Base-by-base conservation (phyloP, 1,140 invertebrate species). In the Drosophila yakuba region DNA sequence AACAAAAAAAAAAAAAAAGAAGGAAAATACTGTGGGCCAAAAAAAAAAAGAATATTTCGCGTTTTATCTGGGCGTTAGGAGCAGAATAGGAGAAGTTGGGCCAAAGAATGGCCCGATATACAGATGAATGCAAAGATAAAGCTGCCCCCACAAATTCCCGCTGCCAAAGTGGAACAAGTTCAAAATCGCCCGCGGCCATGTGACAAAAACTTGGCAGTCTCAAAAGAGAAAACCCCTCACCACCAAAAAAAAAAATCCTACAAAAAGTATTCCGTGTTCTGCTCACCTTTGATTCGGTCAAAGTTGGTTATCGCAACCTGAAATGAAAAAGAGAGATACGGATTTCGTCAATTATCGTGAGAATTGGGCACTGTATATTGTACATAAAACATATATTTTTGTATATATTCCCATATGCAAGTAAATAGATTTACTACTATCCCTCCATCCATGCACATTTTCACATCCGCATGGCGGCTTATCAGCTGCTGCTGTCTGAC, bases 121-220 rank as follows among this genome's bases (percentile, higher is more conserved):
- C 64, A 71, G 45, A 52, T 67, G 64, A 67, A 66, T 67, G 61
- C 25, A 57, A 10, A 58, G 51, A 56, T 52, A 54, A 57, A 58
- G 66, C 41, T 50, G 35, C 39, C 57, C 57, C 62, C 72, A 48
- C 48, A 71, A 81, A 59, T 35, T 63, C 38, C 38, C 28, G 38
- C 55, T 59, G 60, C 69, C 64, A 57, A 72, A 73, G 59, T 80
- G 61, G 74, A 78, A 81, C 78, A 78, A 85, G 77, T 78, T 85
- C 81, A 85, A 78, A 78, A 69, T 47, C 48, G 73, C 79, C 69
- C 14, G 61, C 44, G 54, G 78, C 25, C 41, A 41, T 47, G 58
- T 73, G 56, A 74, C 67, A 69, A 69, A 67, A 69, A 69, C 50
- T 68, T 69, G 64, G 66, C 68, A 71, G 51, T 47, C 43, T 71